These are phyloP conservation scores for Ormia ochracea DNA, from an alignment of 2,888 invertebrate genomes.

Conservation along the genomic window DNA sequence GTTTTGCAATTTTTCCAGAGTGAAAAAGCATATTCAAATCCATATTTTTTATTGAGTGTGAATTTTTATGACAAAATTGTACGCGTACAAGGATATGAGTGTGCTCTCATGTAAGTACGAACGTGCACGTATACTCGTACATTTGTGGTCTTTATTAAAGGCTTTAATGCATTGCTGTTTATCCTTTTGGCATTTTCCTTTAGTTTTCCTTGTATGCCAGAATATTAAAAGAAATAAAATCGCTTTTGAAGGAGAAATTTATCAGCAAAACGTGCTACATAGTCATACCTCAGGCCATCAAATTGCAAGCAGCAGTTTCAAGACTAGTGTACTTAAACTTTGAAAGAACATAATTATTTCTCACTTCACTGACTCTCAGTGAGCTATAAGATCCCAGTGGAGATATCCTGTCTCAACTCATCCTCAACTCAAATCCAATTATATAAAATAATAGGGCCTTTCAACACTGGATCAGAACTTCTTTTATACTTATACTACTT, in stretches of 20 bases:
- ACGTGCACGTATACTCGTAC: neutral
- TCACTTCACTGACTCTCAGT: too few relatives aligned
- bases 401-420: too few relatives aligned
- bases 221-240: conserved; percentile 27
- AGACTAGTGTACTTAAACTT: neutral
- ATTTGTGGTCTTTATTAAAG: neutral
- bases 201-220: neutral
- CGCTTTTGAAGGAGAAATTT: conserved; percentile 21
- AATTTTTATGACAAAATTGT: neutral
- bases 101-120: too few relatives aligned
- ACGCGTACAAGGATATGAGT: neutral
- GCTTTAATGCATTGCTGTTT: conserved; percentile 22
- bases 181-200: neutral
- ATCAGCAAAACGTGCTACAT: conserved; percentile 43
- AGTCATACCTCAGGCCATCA: conserved; percentile 51
- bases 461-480: too few relatives aligned
- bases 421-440: too few relatives aligned
- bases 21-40: conserved; percentile 7
- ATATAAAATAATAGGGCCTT: too few relatives aligned
- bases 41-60: conserved; percentile 1
- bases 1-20: conserved; percentile 33
- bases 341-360: too few relatives aligned
- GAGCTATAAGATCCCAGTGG: too few relatives aligned
- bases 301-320: neutral
- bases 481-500: too few relatives aligned